phyloP scores from a whole-genome alignment of 2,113 vertebrate genomes.

The Galbula dea region DNA sequence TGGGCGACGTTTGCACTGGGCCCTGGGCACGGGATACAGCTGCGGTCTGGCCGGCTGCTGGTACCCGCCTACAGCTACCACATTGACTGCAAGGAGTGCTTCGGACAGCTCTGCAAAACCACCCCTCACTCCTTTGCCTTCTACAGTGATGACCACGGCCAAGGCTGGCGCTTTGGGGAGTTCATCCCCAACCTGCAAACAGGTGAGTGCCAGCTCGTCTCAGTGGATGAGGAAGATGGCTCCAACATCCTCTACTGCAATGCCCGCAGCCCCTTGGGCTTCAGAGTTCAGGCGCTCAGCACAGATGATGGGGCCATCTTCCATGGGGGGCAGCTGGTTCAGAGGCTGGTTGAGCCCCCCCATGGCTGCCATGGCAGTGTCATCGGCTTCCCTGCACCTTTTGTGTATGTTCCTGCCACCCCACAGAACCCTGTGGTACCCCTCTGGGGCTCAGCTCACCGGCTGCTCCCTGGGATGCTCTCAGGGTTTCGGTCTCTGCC shows the following conservation, averaged over 20 bases:
- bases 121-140: slow-evolving; percentile 87
- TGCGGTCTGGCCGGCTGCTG: slow-evolving; percentile 86
- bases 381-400: slow-evolving; percentile 85
- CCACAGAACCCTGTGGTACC: rapidly evolving
- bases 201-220: slow-evolving; percentile 91
- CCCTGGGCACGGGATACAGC: slow-evolving; percentile 90
- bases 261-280: slow-evolving; percentile 85
- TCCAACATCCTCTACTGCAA: slow-evolving; percentile 87
- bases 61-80: slow-evolving; percentile 91
- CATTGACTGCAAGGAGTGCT: slow-evolving; percentile 88
- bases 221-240: slow-evolving; percentile 81
- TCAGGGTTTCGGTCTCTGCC: rapidly evolving
- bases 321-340: slow-evolving; percentile 83
- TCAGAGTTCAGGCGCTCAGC: slow-evolving; percentile 89
- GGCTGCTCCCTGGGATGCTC: background rate
- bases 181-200: slow-evolving; percentile 83
- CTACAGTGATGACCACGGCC: slow-evolving; percentile 89
- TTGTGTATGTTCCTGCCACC: background rate
- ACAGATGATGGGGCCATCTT: slow-evolving; percentile 81
- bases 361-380: slow-evolving; percentile 91
- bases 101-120: slow-evolving; percentile 85
- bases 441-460: rapidly evolving
- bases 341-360: slow-evolving; percentile 80
- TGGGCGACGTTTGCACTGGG: slow-evolving; percentile 95
- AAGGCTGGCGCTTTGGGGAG: slow-evolving; percentile 81